phyloP scores from a whole-genome alignment of 2,113 vertebrate genomes.

The Condylura cristata region DNA sequence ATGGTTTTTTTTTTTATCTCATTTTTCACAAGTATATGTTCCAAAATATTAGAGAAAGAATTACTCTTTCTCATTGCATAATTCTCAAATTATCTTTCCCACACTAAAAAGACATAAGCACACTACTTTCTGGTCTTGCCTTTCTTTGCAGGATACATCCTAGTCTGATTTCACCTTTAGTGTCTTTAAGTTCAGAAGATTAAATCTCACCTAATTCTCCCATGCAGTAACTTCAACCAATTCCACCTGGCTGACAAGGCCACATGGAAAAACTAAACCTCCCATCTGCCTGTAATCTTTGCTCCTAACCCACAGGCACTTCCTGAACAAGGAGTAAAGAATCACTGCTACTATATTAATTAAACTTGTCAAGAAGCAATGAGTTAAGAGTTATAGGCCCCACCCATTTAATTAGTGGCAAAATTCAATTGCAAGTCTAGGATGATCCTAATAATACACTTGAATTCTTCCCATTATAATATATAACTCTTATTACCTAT shows the following conservation, averaged over 20 bases:
- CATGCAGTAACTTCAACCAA: slow-evolving; percentile 15
- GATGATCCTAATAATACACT: not conserved
- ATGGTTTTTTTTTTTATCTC: not conserved
- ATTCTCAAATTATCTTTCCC: not conserved
- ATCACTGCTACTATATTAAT: not conserved
- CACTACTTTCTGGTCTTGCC: not conserved
- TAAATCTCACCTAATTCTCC: not conserved
- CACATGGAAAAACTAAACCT: slow-evolving; percentile 40
- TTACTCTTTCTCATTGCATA: slow-evolving; percentile 23
- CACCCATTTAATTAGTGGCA: not conserved
- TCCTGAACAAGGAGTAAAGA: slow-evolving; percentile 14
- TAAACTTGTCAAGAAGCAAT: slow-evolving; percentile 37
- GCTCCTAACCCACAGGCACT: not conserved
- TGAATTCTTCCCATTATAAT: slow-evolving; percentile 30
- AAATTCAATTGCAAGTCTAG: slow-evolving; percentile 15
- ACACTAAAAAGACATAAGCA: not conserved
- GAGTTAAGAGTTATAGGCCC: not conserved
- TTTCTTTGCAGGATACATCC: not conserved
- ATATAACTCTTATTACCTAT: not conserved
- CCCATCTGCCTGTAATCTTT: not conserved
- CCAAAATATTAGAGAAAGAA: not conserved
- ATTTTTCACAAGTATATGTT: not conserved
- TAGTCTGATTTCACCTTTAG: not conserved
- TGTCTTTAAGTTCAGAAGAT: not conserved
- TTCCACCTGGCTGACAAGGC: not conserved